Conservation (phyloP, 2,113 vertebrate species). For the Hystrix brachyura region DNA sequence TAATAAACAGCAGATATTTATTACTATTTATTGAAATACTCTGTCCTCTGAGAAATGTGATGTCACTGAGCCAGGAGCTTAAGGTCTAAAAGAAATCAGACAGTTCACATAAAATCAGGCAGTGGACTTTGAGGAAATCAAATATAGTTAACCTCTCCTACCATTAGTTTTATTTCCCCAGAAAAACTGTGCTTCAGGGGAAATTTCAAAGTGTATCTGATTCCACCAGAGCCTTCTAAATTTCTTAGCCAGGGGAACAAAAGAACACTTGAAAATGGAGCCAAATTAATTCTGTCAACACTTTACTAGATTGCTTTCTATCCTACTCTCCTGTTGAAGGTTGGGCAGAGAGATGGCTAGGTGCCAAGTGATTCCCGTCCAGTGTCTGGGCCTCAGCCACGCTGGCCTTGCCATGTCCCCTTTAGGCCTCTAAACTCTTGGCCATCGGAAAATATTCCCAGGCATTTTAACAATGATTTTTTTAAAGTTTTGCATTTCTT, state of each 20-base stretch:
- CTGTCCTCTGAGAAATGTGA: not conserved
- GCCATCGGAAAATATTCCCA: slow-evolving; percentile 28
- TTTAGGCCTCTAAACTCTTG: not conserved
- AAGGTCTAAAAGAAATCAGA: slow-evolving; percentile 58
- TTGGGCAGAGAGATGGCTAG: slow-evolving; percentile 32
- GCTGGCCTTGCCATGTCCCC: not conserved
- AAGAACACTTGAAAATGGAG: slow-evolving; percentile 64
- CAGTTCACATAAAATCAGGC: slow-evolving; percentile 56
- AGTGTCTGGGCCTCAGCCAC: not conserved
- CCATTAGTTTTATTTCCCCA: slow-evolving; percentile 71
- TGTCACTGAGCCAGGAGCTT: not conserved
- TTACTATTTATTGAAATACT: slow-evolving; percentile 1
- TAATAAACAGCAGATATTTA: not conserved
- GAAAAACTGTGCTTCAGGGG: slow-evolving; percentile 69
- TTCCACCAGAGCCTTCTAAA: slow-evolving; percentile 65
- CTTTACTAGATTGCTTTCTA: slow-evolving; percentile 38
- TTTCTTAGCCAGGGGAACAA: slow-evolving; percentile 72
- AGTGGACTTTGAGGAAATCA: slow-evolving; percentile 69
- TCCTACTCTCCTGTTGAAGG: slow-evolving; percentile 55
- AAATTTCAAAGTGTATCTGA: slow-evolving; percentile 61
- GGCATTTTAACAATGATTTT: not conserved
- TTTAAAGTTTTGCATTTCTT: not conserved
- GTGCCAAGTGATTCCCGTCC: slow-evolving; percentile 3
- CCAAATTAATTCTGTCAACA: slow-evolving; percentile 79
- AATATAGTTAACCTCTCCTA: slow-evolving; percentile 64